A percentile compares a stretch with the other conserved stretches of the same genome.
Conservation (phyloP, 2,888 invertebrate species). For the Tethea ocularis region DNA sequence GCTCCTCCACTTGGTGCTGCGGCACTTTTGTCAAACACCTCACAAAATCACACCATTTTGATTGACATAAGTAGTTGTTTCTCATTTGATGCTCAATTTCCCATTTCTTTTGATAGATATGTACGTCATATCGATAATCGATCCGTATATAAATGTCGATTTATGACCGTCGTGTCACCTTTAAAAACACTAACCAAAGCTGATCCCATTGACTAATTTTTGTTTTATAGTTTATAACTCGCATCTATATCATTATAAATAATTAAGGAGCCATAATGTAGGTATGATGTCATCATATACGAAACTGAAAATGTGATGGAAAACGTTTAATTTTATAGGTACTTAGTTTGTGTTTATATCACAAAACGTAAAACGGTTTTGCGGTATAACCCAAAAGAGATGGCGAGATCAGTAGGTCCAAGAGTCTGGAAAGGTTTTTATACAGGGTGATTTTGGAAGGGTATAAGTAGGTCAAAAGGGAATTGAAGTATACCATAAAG, state of each 20-base stretch:
- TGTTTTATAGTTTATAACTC: slow-evolving; percentile 34
- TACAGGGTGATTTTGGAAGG: no score
- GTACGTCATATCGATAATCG: slow-evolving; percentile 8
- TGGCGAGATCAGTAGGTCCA: background rate
- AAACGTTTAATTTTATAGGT: background rate
- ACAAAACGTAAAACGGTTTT: background rate
- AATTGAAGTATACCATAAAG: no score
- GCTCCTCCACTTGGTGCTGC: slow-evolving; percentile 90
- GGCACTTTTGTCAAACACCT: slow-evolving; percentile 91
- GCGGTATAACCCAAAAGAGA: background rate
- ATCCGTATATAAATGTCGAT: slow-evolving; percentile 45
- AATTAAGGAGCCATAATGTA: background rate
- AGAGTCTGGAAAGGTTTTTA: no score
- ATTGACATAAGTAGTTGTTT: slow-evolving; percentile 76
- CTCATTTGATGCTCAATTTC: slow-evolving; percentile 23
- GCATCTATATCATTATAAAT: slow-evolving; percentile 35
- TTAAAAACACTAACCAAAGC: slow-evolving; percentile 54
- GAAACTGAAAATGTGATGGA: background rate
- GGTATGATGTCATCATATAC: background rate
- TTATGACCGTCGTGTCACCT: slow-evolving; percentile 40
- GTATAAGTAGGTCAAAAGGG: no score
- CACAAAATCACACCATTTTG: slow-evolving; percentile 89
- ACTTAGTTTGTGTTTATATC: background rate
- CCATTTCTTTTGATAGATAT: slow-evolving; percentile 16
- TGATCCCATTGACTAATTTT: slow-evolving; percentile 56